These are phyloP conservation scores for cattle (Bos taurus) DNA, from an alignment of 2,113 vertebrate species.

Conservation along the genomic window ARS-UCD2.0 NC_037348.1:53834001-53834500, in stretches of 20 bases:
- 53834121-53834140: not conserved
- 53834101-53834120: not conserved
- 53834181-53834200: not conserved
- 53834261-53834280: not conserved
- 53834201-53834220: not conserved
- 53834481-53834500: not conserved
- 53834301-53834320: not conserved
- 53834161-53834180: not conserved
- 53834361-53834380: constrained; percentile 22
- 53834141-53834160: not conserved
- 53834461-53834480: constrained; percentile 11
- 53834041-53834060: not conserved
- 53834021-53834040: not conserved
- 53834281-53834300: not conserved
- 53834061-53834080: not conserved
- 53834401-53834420: not conserved
- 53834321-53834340: not conserved
- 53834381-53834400: not conserved
- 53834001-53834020: not conserved
- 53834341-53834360: not conserved
- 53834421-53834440: constrained; percentile 31
- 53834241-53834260: not conserved
- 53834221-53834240: not conserved
- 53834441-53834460: not conserved
- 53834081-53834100: not conserved